Percentiles rank a stretch among this genome's conserved stretches.
Conservation (phyloP, 2,888 invertebrate species). For the Ypsolopha scabrella region DNA sequence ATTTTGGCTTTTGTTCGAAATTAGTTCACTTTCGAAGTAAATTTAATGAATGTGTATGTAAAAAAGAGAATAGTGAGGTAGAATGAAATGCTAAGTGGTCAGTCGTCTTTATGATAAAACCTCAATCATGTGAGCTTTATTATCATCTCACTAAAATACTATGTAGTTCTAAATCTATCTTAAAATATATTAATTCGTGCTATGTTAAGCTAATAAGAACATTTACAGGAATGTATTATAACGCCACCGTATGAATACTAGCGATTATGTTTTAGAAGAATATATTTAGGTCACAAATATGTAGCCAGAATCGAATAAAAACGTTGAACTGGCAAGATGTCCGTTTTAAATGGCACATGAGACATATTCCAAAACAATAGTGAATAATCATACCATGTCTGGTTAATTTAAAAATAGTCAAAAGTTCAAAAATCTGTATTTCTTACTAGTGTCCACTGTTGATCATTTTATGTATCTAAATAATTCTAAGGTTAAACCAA, state of each 20-base stretch:
- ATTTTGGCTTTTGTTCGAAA: not conserved
- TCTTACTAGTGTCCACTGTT: too few relatives aligned
- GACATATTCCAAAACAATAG: slow-evolving; percentile 7
- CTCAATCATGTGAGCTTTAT: not conserved
- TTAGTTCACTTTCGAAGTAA: not conserved
- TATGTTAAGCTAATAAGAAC: slow-evolving; percentile 9
- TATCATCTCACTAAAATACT: not conserved
- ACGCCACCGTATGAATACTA: not conserved
- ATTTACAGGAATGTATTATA: slow-evolving; percentile 48
- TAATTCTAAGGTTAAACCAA: too few relatives aligned
- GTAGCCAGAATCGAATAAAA: not conserved
- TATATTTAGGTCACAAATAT: not conserved
- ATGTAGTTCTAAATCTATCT: not conserved
- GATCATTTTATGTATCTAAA: too few relatives aligned
- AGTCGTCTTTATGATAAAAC: not conserved
- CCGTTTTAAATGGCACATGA: slow-evolving; percentile 15
- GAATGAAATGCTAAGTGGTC: slow-evolving; percentile 24
- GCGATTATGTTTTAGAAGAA: not conserved
- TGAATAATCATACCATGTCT: too few relatives aligned
- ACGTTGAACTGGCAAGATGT: not conserved
- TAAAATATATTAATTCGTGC: not conserved
- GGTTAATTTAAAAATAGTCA: too few relatives aligned
- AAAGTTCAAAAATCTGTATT: too few relatives aligned
- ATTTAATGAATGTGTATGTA: not conserved
- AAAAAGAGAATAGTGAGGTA: slow-evolving; percentile 24